Percentiles rank a stretch among this genome's conserved stretches.
Evolutionary conservation across 1,140 invertebrate species (phyloP).

Genomic region (Scaptomyza hsui): DNA sequence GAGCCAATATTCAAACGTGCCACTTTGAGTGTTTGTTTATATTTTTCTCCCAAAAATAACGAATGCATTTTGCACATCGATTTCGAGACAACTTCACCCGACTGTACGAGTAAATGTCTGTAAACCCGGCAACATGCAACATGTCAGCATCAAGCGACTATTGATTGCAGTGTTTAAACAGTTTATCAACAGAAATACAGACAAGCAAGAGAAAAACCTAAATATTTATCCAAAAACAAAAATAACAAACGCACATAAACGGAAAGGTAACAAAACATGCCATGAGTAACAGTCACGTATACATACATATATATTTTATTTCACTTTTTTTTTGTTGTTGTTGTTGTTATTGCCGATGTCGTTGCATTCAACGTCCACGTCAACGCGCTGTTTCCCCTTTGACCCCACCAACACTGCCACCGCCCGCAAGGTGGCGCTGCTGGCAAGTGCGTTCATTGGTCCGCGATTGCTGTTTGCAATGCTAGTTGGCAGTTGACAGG

Average conservation of each 20-base stretch:
- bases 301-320: slow-evolving; percentile 18
- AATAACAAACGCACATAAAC: slow-evolving; percentile 45
- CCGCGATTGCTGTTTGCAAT: slow-evolving; percentile 30
- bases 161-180: slow-evolving; percentile 69
- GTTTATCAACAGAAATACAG: slow-evolving; percentile 54
- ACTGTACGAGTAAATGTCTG: slow-evolving; percentile 9
- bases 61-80: slow-evolving; percentile 22
- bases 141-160: slow-evolving; percentile 40
- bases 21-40: not conserved
- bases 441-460: slow-evolving; percentile 42
- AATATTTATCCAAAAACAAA: slow-evolving; percentile 38
- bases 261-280: slow-evolving; percentile 48
- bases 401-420: not conserved
- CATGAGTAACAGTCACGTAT: slow-evolving; percentile 17
- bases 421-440: slow-evolving; percentile 40
- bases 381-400: slow-evolving; percentile 39
- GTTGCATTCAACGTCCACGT: slow-evolving; percentile 49
- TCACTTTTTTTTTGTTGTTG: slow-evolving; percentile 28
- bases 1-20: not conserved
- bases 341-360: slow-evolving; percentile 51
- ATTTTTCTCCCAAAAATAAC: slow-evolving; percentile 30
- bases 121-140: slow-evolving; percentile 12
- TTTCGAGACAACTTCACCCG: not conserved
- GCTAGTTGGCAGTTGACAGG: slow-evolving; percentile 39
- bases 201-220: slow-evolving; percentile 5